A percentile compares a stretch with the other conserved stretches of the same genome.
Evolutionary conservation across 2,888 invertebrate species (phyloP).

Genomic region (Caenorhabditis becei): DNA sequence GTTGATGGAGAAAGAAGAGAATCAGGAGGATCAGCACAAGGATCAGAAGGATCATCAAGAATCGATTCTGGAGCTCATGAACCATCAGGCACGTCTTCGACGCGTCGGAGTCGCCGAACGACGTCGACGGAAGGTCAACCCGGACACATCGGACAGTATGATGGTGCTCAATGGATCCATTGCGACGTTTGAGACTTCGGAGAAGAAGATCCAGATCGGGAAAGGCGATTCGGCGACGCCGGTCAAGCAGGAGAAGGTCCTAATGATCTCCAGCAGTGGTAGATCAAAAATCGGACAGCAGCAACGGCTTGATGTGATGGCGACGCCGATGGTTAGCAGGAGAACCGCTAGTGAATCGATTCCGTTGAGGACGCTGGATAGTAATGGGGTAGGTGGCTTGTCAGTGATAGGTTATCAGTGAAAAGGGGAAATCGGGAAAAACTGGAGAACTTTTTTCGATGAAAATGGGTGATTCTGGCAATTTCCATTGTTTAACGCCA

Average conservation of each 20-base stretch:
- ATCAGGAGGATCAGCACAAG: conserved; percentile 3
- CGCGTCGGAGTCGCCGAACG: conserved; percentile 30
- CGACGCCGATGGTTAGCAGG: conserved; percentile 39
- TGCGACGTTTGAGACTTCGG: conserved; percentile 30
- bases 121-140: conserved; percentile 7
- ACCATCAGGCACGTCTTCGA: conserved; percentile 33
- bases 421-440: too few species aligned
- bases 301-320: conserved; percentile 29
- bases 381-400: conserved; percentile 26
- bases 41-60: not conserved
- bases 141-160: conserved; percentile 42
- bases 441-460: too few species aligned
- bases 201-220: not conserved
- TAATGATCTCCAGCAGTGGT: conserved; percentile 12
- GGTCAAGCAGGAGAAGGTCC: too few species aligned
- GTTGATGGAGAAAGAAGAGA: conserved; percentile 9
- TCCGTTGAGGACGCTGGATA: conserved; percentile 17
- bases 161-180: conserved; percentile 51
- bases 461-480: too few species aligned
- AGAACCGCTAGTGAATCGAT: conserved; percentile 14
- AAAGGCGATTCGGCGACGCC: not conserved
- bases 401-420: too few species aligned
- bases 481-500: too few species aligned
- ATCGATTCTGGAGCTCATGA: conserved; percentile 54
- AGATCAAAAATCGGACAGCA: conserved; percentile 23